phyloP scores from a whole-genome alignment of 2,888 invertebrate genomes.

The Trichogramma dendrolimi region DNA sequence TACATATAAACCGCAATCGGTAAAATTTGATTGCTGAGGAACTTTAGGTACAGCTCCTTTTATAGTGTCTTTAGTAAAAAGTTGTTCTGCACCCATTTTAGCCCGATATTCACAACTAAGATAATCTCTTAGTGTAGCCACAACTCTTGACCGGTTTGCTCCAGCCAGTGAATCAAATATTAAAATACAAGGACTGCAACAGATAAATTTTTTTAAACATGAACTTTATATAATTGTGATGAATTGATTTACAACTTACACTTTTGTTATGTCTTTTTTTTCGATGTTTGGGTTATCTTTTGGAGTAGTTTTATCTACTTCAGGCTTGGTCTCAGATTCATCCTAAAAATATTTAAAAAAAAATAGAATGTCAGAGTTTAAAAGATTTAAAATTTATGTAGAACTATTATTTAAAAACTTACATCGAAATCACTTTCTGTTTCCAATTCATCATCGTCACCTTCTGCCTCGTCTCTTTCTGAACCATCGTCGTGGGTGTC shows the following conservation, averaged over 20 bases:
- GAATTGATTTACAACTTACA: constrained; percentile 13
- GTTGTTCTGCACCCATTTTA: constrained; percentile 65
- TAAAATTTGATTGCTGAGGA: constrained; percentile 96
- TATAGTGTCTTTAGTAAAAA: constrained; percentile 78
- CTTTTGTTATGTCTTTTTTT: constrained; percentile 24
- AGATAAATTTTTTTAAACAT: constrained; percentile 22
- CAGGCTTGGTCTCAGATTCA: constrained; percentile 10
- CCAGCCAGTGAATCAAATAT: constrained; percentile 90
- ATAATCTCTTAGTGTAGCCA: constrained; percentile 87
- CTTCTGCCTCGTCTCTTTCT: constrained; percentile 76
- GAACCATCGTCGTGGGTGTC: constrained; percentile 67
- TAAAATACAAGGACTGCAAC: constrained; percentile 82
- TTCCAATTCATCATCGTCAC: constrained; percentile 71
- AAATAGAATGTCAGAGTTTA: neutral
- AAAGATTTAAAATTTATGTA: neutral
- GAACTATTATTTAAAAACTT: constrained; percentile 11
- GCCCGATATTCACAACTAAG: constrained; percentile 80
- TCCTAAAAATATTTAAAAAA: constrained; percentile 7
- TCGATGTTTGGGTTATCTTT: neutral
- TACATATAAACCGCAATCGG: constrained; percentile 93
- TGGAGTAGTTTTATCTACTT: constrained; percentile 4
- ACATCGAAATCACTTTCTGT: constrained; percentile 52
- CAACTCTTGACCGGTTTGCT: constrained; percentile 76
- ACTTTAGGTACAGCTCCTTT: constrained; percentile 85
- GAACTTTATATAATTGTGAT: constrained; percentile 1